phyloP scores from a whole-genome alignment of 2,888 invertebrate species.

The Phalangium opilio region DNA sequence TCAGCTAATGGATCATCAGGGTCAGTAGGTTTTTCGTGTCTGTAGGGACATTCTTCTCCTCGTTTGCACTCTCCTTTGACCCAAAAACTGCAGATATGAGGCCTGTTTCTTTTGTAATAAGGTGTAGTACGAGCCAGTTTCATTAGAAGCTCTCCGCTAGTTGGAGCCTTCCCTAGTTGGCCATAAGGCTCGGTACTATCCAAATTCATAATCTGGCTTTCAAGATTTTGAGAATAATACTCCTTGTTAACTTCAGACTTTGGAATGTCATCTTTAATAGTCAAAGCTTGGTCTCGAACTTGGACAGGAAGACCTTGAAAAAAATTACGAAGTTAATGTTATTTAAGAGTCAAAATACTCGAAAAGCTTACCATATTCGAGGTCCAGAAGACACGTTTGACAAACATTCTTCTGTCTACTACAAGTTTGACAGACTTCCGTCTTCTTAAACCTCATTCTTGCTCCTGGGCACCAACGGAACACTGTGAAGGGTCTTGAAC shows the following conservation, averaged over 20 bases:
- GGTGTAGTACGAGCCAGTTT: slow-evolving; percentile 81
- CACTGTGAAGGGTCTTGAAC: slow-evolving; percentile 81
- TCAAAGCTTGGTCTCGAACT: slow-evolving; percentile 76
- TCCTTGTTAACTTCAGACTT: slow-evolving; percentile 89
- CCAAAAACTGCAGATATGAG: slow-evolving; percentile 95
- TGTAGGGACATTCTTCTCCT: slow-evolving; percentile 90
- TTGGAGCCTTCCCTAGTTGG: slow-evolving; percentile 44
- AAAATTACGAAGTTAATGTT: slow-evolving; percentile 4
- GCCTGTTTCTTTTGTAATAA: slow-evolving; percentile 85
- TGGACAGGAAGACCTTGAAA: slow-evolving; percentile 40
- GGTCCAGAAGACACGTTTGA: slow-evolving; percentile 82
- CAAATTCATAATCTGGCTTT: slow-evolving; percentile 35
- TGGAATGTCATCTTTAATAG: slow-evolving; percentile 77
- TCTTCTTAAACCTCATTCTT: slow-evolving; percentile 88
- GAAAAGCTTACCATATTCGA: slow-evolving; percentile 57
- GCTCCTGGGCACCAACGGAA: slow-evolving; percentile 95
- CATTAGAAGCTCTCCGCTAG: slow-evolving; percentile 60
- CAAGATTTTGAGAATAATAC: slow-evolving; percentile 81
- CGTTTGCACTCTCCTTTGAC: slow-evolving; percentile 90
- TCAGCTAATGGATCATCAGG: slow-evolving; percentile 91
- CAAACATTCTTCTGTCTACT: slow-evolving; percentile 88
- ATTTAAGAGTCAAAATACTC: slow-evolving; percentile 37
- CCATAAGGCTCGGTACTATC: slow-evolving; percentile 25
- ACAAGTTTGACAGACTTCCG: slow-evolving; percentile 91
- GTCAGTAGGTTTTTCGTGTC: slow-evolving; percentile 91